Conservation (phyloP, 1,140 invertebrate genomes). For the Cyclina sinensis region DNA sequence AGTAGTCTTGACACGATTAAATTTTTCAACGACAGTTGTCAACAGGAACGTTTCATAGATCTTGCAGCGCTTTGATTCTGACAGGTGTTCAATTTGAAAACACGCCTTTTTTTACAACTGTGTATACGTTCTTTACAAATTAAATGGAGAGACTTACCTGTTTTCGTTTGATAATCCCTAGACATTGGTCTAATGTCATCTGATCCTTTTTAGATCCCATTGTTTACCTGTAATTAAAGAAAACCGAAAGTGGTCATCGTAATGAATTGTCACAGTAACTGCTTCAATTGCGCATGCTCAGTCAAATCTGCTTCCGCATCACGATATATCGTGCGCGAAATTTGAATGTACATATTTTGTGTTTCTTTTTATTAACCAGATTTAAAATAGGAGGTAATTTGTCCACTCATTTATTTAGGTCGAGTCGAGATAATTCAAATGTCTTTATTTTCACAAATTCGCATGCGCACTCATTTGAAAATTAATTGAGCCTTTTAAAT, state of each 20-base stretch:
- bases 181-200: conserved; percentile 61
- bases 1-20: too few species aligned
- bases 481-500: conserved; percentile 29
- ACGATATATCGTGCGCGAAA: neutral
- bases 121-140: neutral
- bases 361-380: too few species aligned
- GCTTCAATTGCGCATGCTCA: neutral
- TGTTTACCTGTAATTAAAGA: conserved; percentile 60
- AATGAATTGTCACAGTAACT: neutral
- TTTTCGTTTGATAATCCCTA: conserved; percentile 53
- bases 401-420: neutral
- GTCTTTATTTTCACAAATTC: neutral
- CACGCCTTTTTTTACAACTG: neutral
- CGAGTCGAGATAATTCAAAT: neutral
- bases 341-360: too few species aligned
- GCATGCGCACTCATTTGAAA: conserved; percentile 1
- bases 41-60: too few species aligned
- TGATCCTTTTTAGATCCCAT: conserved; percentile 63
- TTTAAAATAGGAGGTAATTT: too few species aligned
- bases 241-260: conserved; percentile 41
- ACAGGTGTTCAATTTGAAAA: conserved; percentile 43
- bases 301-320: neutral
- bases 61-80: conserved; percentile 13
- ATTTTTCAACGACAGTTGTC: too few species aligned
- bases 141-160: conserved; percentile 46